Conservation (phyloP, 2,113 vertebrate species). For the Colistium nudipinnis region DNA sequence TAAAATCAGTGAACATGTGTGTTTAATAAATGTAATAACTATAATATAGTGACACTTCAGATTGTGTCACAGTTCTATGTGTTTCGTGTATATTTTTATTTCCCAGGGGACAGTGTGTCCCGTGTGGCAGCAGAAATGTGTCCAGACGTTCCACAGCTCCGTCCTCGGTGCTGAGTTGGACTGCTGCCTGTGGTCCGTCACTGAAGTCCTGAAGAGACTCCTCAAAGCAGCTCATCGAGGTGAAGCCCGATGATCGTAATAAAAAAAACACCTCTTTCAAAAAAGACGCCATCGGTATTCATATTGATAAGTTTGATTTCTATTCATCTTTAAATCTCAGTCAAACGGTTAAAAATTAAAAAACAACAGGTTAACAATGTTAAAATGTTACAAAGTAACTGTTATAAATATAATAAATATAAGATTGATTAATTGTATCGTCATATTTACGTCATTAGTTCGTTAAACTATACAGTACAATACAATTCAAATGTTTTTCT, state of each 20-base stretch:
- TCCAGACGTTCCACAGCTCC: slow-evolving; percentile 68
- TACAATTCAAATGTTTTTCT: slow-evolving; percentile 43
- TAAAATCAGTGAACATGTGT: background rate
- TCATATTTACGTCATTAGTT: no score
- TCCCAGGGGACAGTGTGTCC: slow-evolving; percentile 77
- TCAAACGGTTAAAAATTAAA: background rate
- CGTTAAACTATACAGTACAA: no score
- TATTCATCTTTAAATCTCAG: background rate
- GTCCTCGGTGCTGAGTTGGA: slow-evolving; percentile 36
- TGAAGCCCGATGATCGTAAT: slow-evolving; percentile 21
- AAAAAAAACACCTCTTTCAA: no score
- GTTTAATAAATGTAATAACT: no score
- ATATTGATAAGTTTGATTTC: no score
- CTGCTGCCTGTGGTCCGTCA: slow-evolving; percentile 83
- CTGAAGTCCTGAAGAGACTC: slow-evolving; percentile 77
- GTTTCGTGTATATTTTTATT: background rate
- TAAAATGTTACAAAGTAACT: background rate
- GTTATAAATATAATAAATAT: no score
- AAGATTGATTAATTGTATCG: no score
- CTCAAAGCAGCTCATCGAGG: slow-evolving; percentile 69
- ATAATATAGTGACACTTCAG: no score
- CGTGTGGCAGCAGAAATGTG: slow-evolving; percentile 81
- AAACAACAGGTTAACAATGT: background rate
- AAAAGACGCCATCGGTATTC: no score
- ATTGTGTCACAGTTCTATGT: no score